Evolutionary conservation across 2,113 vertebrate species (phyloP), one percentile per base, ranked within the genome.

Genomic region (Oryzias woworae): DNA sequence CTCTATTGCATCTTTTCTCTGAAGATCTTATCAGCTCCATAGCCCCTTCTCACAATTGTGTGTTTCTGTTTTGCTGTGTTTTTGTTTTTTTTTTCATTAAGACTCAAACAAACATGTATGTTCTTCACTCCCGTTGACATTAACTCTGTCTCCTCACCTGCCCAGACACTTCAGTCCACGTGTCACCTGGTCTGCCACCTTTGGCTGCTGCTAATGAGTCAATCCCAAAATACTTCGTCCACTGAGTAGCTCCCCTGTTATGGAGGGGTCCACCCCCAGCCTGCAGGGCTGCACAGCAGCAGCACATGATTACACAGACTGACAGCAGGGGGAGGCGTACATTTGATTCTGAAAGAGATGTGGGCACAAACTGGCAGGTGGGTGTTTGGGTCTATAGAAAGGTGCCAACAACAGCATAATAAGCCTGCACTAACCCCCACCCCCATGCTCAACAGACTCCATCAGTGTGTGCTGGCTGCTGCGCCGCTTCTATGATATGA

Each of bases 161-260:
- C 22, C 4, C 46, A 36, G 28, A 73, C 45, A 41, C 36, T 46
- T 77, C 60, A 51, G 47, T 62, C 66, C 22, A 26, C 62, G 76
- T 68, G 66, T 75, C 71, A 66, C 53, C 51, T 57, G 66, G 26
- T 58, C 78, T 48, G 51, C 69, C 80, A 77, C 73, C 62, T 72
- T 72, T 55, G 51, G 55, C 64, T 59, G 57, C 56, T 2, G 64
- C 56, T 83, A 77, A 85, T 80, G 70, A 77, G 58, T 63, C 45
- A 13, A 47, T 47, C 46, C 68, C 57, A 66, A 66, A 71, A 77
- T 43, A 4, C 52, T 56, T 60, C 10, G 48, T 82, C 69, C n/a
- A 8, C 54, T 26, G 43, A 7, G 52, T 61, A 72, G 72, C 69
- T 65, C 63, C 73, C 53, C 42, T 46, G 58, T 48, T 69, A 44